Evolutionary conservation across 2,888 invertebrate genomes (phyloP).

Genomic region (Hesperia comma): DNA sequence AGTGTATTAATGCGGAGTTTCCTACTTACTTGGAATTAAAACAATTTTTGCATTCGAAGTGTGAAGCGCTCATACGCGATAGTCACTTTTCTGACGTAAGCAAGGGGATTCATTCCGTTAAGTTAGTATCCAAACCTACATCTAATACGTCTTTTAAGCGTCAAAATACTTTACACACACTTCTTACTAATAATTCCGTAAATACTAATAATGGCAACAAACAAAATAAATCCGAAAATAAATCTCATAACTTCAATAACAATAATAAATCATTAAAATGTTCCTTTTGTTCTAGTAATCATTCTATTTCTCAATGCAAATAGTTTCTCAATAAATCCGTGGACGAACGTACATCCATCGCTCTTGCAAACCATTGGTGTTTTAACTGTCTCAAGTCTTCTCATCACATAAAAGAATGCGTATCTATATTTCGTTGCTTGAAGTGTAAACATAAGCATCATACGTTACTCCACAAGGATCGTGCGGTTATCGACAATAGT

Average conservation of each 20-base stretch:
- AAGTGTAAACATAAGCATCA: slow-evolving; percentile 9
- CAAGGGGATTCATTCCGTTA: neutral
- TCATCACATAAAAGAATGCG: slow-evolving; percentile 20
- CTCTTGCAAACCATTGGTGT: slow-evolving; percentile 16
- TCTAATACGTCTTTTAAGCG: neutral
- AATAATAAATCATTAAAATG: neutral
- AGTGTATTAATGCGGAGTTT: neutral
- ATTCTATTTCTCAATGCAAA: slow-evolving; percentile 13
- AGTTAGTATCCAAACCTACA: neutral
- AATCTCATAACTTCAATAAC: neutral
- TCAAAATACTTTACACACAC: neutral
- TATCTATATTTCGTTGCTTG: slow-evolving; percentile 12
- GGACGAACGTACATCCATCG: slow-evolving; percentile 10
- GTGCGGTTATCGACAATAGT: neutral
- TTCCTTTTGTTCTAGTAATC: neutral
- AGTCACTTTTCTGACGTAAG: slow-evolving; percentile 16
- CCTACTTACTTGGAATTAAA: slow-evolving; percentile 14
- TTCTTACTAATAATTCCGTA: neutral
- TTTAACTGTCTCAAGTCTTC: slow-evolving; percentile 22
- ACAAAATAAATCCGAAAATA: neutral
- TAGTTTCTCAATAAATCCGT: slow-evolving; percentile 17
- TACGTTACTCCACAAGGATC: neutral
- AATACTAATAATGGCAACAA: neutral
- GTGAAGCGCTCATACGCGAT: slow-evolving; percentile 28
- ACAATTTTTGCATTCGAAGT: slow-evolving; percentile 21